Base-by-base conservation (phyloP, 2,797 vertebrate species). In the Alcedo quadribrachys region DNA sequence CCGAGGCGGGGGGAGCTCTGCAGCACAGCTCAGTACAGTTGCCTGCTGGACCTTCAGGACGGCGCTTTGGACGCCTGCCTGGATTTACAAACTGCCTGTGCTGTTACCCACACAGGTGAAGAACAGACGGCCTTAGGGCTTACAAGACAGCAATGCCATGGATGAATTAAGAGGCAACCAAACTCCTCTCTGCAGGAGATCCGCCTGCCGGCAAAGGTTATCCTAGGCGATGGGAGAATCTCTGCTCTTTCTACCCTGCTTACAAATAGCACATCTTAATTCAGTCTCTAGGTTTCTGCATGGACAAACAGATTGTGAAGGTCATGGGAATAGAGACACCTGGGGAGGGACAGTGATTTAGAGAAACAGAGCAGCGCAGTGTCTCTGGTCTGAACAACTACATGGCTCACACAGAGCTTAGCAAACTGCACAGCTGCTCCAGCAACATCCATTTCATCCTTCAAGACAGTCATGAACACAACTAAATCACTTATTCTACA, bases 111-210 rank as follows among this genome's bases (percentile, higher is more conserved):
- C 40, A 6, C 57, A 50, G 92, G 81, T 42, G 65, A 85, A 18
- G 65, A 66, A 24, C 90, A 94, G 93, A 80, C 53, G 13, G 90
- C 88, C 88, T 63, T 21, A 8, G 76, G 92, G 75, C 70, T 13
- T 24, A 27, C 90, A 37, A 58, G 80, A 51, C 85, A 81, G 70
- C 51, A 4, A 19, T 83, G 70, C 63, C 81, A 54, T 7, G 76
- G 79, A 68, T 85, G 81, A 71, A 81, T 81, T 51, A 51, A 86
- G 92, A 92, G 75, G 91, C 82, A 89, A 69, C 21, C 45, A 22
- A 82, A 42, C 6, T 69, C 75, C 73, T 70, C 89, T 40, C 62
- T 17, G 73, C 80, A 42, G 92, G 87, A 95, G 76, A 75, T 15
- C 40, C 1, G 3, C 84, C 90, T 85, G 79, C 84, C 3, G 9